These are phyloP conservation scores for Hyperoodon ampullatus DNA, from an alignment of 2,113 vertebrate genomes.

Conservation along the genomic window DNA sequence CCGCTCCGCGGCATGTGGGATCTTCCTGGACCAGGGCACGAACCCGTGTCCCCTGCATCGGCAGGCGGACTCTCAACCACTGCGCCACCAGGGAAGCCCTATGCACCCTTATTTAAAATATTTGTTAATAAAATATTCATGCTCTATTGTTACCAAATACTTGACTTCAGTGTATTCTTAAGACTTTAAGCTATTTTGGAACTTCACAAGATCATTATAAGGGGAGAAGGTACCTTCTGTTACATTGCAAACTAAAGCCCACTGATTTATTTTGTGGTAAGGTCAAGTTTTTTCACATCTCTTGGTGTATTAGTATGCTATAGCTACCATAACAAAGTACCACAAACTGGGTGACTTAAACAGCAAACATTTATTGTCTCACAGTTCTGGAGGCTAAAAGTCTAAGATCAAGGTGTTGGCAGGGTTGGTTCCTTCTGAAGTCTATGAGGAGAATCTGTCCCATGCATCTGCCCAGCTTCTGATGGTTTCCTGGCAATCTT, in stretches of 20 bases:
- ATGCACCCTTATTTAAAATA: slow-evolving; percentile 49
- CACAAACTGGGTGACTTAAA: not conserved
- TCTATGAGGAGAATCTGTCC: not conserved
- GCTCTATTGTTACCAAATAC: slow-evolving; percentile 20
- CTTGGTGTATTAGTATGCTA: not conserved
- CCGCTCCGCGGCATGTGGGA: no score
- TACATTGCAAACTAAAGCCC: not conserved
- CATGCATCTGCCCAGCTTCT: not conserved
- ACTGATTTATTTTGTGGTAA: not conserved
- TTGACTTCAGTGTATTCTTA: slow-evolving; percentile 20
- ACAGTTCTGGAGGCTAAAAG: not conserved
- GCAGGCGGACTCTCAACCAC: no score
- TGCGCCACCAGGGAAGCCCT: no score
- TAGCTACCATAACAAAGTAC: not conserved
- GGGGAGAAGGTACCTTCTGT: not conserved
- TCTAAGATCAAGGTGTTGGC: not conserved
- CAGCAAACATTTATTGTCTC: not conserved
- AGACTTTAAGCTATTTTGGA: slow-evolving; percentile 11
- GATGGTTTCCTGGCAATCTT: not conserved
- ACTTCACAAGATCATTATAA: slow-evolving; percentile 28
- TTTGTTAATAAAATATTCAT: slow-evolving; percentile 58
- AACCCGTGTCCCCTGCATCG: no score
- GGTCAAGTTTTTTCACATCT: not conserved
- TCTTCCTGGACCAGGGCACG: no score
- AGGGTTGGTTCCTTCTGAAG: not conserved